Base-by-base conservation (phyloP, 1,140 invertebrate species). In the Planococcus citri region DNA sequence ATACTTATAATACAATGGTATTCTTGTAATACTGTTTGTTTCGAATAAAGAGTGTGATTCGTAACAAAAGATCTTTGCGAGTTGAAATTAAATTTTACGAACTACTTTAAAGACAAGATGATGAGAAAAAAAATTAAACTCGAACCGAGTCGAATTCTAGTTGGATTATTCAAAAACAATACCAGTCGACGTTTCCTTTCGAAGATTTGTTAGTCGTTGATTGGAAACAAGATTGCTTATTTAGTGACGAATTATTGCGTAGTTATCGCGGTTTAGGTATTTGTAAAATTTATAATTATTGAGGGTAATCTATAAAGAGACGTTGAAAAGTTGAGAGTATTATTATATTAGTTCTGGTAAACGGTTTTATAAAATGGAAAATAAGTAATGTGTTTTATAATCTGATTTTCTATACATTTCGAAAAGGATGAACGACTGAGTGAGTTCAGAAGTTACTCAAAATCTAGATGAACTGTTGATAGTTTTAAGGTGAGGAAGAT, bases 1-100 rank as follows among this genome's bases (percentile, higher is more conserved):
- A 51, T 51, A 51, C n/a, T 51, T 51, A 51, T 37, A 37, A 37
- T 51, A 51, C 41, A 51, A 51, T 51, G 41, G 41, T 51, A 51
- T 51, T 51, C 17, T 17, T 51, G 4, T 51, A 51, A 51, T 51
- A 3, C 41, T n/a, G 17, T 51, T 51, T n/a, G 17, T 51, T 51
- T 51, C 41, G 17, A 51, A 51, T 51, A 51, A 51, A 51, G 41
- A 51, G 41, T 51, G 17, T 20, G 41, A 51, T 51, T 51, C 41
- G 41, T 51, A 51, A 51, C 41, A 51, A 20, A 51, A 51, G 41
- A 51, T 51, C 29, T 33, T 51, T 51, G 41, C 41, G 41, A 51
- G 41, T 51, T 51, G 10, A 51, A 51, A 51, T 51, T 51, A 20
- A 51, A 51, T 51, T 51, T 51, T 51, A 51, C 41, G 17, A 51